These are phyloP conservation scores for Saturnia japonica DNA, from an alignment of 2,888 invertebrate genomes.

Conservation along the genomic window DNA sequence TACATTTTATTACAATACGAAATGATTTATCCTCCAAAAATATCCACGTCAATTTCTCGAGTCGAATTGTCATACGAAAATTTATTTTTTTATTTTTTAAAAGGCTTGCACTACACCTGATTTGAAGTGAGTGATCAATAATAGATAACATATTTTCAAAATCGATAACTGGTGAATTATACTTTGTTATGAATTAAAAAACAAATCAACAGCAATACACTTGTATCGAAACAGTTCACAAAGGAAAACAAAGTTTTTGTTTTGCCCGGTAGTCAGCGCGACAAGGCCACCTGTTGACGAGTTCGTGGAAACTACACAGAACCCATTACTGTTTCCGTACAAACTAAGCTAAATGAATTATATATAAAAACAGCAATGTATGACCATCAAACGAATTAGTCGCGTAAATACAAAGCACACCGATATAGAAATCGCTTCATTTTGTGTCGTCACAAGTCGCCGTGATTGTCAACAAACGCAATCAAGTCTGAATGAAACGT, in stretches of 20 bases:
- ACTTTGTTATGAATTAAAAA: not conserved
- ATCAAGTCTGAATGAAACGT: slow-evolving; percentile 52
- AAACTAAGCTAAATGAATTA: slow-evolving; percentile 22
- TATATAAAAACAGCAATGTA: slow-evolving; percentile 27
- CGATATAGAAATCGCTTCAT: slow-evolving; percentile 54
- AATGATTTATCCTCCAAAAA: too few relatives aligned
- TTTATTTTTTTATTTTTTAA: too few relatives aligned
- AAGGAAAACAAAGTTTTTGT: slow-evolving; percentile 58
- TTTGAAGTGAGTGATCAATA: too few relatives aligned
- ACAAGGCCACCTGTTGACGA: slow-evolving; percentile 45
- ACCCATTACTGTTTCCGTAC: slow-evolving; percentile 31
- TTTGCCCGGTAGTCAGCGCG: slow-evolving; percentile 41
- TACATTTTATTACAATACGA: too few relatives aligned
- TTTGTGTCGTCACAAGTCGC: slow-evolving; percentile 52
- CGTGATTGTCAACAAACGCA: slow-evolving; percentile 58
- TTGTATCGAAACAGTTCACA: slow-evolving; percentile 42
- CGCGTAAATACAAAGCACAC: slow-evolving; percentile 26
- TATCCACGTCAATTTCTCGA: too few relatives aligned
- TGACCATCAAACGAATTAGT: slow-evolving; percentile 27
- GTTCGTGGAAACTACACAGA: slow-evolving; percentile 24
- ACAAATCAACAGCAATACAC: slow-evolving; percentile 13
- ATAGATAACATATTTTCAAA: not conserved
- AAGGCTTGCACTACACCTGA: too few relatives aligned
- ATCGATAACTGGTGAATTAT: not conserved
- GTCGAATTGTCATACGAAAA: too few relatives aligned